Base-by-base conservation (phyloP, 2,888 invertebrate species). In the Phyto melanocephala region DNA sequence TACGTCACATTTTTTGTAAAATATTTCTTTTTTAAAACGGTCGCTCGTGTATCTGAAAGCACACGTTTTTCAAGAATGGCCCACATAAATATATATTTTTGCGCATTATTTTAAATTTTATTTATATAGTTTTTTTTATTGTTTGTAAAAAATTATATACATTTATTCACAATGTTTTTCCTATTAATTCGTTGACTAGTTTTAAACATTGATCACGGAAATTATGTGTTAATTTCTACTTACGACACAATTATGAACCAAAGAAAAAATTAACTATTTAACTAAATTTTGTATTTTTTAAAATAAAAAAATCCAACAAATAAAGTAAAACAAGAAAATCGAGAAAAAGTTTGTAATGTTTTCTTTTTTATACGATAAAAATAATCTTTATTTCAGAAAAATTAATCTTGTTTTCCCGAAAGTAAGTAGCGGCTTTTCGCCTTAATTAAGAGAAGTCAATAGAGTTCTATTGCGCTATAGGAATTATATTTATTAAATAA, bases 121-220 rank as follows among this genome's bases (percentile, higher is more conserved):
- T n/a, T 71, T 67, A 67, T 71, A 28, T 70, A 52, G 28, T 13
- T 65, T 67, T 62, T 15, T 70, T 63, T 70, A 13, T 71, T 33
- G 67, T 5, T 60, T 50, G 50, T 60, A 81, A 77, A 63, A 65
- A 60, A 47, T 75, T 40, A 50, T 33, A 50, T 22, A 47, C 24
- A 37, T 74, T 56, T 68, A 40, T 58, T 71, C 20, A 35, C 54
- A 62, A 37, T 28, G 35, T 58, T 28, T 28, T 28, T 72, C 65
- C 54, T 52, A 71, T 33, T 52, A 79, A 72, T 72, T 82, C 82
- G 82, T 82, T 82, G 82, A 82, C 82, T 82, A 82, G 82, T 82
- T 82, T 79, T 82, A 82, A 54, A 33, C 28, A 28, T 74, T 56
- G 15, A 67, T 42, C n/a, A 65, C 35, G 28, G 28, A 52, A 81